A percentile compares a stretch with the other conserved stretches of the same genome.
Evolutionary conservation across 2,888 invertebrate genomes (phyloP).

Genomic region (Ecliptopera silaceata): DNA sequence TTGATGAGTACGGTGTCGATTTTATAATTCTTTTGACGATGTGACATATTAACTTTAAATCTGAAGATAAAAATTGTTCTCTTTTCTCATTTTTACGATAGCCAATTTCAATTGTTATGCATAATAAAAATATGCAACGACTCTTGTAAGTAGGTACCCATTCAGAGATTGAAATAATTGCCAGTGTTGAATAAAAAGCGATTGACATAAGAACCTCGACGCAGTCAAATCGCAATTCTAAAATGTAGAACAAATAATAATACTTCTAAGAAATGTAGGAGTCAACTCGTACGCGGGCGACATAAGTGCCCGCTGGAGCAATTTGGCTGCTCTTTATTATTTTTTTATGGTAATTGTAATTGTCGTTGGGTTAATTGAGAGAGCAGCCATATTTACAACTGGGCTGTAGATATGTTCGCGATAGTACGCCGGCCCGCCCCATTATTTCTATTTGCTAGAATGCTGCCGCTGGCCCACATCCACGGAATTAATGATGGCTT

Average conservation of each 20-base stretch:
- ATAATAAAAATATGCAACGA: slow-evolving; percentile 14
- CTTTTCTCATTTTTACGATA: slow-evolving; percentile 20
- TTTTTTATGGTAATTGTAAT: slow-evolving; percentile 77
- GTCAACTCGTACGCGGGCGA: slow-evolving; percentile 43
- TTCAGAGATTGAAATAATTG: slow-evolving; percentile 24
- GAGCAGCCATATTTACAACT: slow-evolving; percentile 67
- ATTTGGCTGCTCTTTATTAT: slow-evolving; percentile 71
- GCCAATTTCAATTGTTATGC: slow-evolving; percentile 7
- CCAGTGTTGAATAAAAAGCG: slow-evolving; percentile 24
- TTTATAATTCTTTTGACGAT: slow-evolving; percentile 45
- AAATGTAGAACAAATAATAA: slow-evolving; percentile 53
- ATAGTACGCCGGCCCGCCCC: slow-evolving; percentile 57
- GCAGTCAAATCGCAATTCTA: slow-evolving; percentile 43
- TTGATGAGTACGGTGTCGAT: slow-evolving; percentile 51
- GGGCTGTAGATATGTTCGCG: slow-evolving; percentile 59
- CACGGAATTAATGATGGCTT: slow-evolving; percentile 41
- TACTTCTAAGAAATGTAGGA: slow-evolving; percentile 48
- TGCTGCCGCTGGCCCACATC: slow-evolving; percentile 45
- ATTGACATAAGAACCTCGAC: slow-evolving; percentile 25
- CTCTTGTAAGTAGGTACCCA: slow-evolving; percentile 3
- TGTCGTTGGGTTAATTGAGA: slow-evolving; percentile 72
- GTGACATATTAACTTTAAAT: slow-evolving; percentile 37
- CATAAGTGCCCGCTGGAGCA: slow-evolving; percentile 55
- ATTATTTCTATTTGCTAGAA: slow-evolving; percentile 68
- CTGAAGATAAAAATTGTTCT: slow-evolving; percentile 38